Conservation (phyloP, 2,113 vertebrate species). For the Caranx ignobilis region DNA sequence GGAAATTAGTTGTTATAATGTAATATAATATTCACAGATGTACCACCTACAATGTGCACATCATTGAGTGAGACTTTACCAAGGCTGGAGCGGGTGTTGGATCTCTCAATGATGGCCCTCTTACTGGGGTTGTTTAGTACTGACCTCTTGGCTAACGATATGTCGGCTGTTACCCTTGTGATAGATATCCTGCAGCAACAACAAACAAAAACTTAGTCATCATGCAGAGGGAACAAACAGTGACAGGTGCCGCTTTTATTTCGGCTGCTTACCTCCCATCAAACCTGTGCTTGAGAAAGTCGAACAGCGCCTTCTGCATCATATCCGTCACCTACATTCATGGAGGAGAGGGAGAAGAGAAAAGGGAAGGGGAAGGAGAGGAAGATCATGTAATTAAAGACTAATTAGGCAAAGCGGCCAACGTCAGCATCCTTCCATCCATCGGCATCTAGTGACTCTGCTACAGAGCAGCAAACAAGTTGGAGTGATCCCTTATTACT, state of each 20-base stretch:
- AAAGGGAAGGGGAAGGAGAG: constrained; percentile 41
- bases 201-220: not conserved
- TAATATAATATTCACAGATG: not conserved
- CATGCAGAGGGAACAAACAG: not conserved
- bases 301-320: constrained; percentile 99
- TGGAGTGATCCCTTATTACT: constrained; percentile 6
- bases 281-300: constrained; percentile 99
- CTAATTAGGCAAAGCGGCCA: not conserved
- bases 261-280: constrained; percentile 94
- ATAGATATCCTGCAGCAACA: constrained; percentile 94
- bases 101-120: constrained; percentile 97
- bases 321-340: constrained; percentile 95
- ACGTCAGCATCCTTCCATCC: not conserved
- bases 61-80: constrained; percentile 85
- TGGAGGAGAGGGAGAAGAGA: constrained; percentile 33
- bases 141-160: constrained; percentile 98
- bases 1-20: fast-evolving
- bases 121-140: constrained; percentile 99
- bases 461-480: constrained; percentile 2
- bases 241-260: fast-evolving
- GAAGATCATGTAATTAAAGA: not conserved
- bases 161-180: constrained; percentile 98
- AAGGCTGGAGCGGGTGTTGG: constrained; percentile 96
- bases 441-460: not conserved
- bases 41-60: constrained; percentile 56